Conservation (phyloP, 2,888 invertebrate species). For the Acronicta aceris region DNA sequence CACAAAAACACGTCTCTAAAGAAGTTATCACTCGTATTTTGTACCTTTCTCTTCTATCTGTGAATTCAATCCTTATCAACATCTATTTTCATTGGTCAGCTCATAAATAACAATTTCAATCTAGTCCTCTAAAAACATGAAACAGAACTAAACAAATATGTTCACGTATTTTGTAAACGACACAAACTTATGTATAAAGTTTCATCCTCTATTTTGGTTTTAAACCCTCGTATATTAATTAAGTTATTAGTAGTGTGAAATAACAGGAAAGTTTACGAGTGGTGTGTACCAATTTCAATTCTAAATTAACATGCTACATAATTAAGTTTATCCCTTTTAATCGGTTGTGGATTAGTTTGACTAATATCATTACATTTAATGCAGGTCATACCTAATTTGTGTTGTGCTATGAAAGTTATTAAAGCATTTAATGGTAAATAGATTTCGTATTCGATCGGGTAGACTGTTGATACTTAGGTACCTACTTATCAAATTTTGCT, state of each 20-base stretch:
- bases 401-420: conserved; percentile 13
- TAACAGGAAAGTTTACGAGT: conserved; percentile 47
- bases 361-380: conserved; percentile 29
- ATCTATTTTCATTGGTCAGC: conserved; percentile 41
- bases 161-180: conserved; percentile 23
- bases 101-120: conserved; percentile 46
- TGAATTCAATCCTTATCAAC: conserved; percentile 52
- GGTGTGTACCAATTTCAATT: conserved; percentile 32
- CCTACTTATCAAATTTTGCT: no score
- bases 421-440: conserved; percentile 9
- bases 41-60: conserved; percentile 47
- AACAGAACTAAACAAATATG: conserved; percentile 31
- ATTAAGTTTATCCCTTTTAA: conserved; percentile 53
- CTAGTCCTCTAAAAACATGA: conserved; percentile 28
- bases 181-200: conserved; percentile 44
- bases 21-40: conserved; percentile 52
- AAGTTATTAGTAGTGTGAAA: conserved; percentile 48
- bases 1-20: conserved; percentile 53
- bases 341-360: conserved; percentile 36
- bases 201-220: conserved; percentile 33
- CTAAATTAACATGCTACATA: conserved; percentile 44
- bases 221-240: conserved; percentile 49
- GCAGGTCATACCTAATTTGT: conserved; percentile 17
- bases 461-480: no score
- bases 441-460: no score